A percentile compares a stretch with the other conserved stretches of the same genome.
Conservation (phyloP, 2,888 invertebrate species). For the Rugalucina vietnamica region DNA sequence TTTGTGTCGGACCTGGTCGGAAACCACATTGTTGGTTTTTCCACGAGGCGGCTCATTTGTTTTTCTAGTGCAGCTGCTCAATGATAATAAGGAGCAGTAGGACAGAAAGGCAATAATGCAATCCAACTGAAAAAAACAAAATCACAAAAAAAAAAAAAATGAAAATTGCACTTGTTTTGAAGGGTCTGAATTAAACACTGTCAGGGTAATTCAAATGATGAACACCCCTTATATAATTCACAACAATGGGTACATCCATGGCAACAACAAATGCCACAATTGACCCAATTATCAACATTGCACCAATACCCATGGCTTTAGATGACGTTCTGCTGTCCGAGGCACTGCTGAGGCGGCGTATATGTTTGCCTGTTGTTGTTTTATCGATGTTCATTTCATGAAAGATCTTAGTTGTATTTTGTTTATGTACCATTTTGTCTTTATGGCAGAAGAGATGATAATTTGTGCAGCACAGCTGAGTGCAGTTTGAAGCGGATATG, state of each 20-base stretch:
- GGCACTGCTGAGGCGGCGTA: neutral
- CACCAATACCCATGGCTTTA: neutral
- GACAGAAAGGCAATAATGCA: no score
- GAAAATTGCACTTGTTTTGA: no score
- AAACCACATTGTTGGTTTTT: no score
- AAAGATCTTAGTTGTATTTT: neutral
- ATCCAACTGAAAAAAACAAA: no score
- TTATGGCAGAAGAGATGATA: neutral
- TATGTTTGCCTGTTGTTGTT: neutral
- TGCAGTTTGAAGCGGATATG: neutral
- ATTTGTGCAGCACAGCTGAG: neutral
- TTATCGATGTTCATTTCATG: neutral
- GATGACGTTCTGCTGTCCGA: neutral
- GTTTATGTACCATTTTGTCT: neutral
- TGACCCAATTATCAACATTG: neutral
- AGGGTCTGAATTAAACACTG: no score
- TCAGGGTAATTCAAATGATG: no score
- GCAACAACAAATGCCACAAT: neutral
- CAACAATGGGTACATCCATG: neutral
- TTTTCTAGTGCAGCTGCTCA: no score
- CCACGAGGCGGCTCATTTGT: no score
- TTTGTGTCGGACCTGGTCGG: no score
- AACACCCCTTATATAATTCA: no score
- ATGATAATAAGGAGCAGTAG: no score
- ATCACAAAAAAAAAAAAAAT: no score